A percentile compares a stretch with the other conserved stretches of the same genome.
Evolutionary conservation across 2,888 invertebrate species (phyloP).

Genomic region (Hermaeophaga mercurialis): DNA sequence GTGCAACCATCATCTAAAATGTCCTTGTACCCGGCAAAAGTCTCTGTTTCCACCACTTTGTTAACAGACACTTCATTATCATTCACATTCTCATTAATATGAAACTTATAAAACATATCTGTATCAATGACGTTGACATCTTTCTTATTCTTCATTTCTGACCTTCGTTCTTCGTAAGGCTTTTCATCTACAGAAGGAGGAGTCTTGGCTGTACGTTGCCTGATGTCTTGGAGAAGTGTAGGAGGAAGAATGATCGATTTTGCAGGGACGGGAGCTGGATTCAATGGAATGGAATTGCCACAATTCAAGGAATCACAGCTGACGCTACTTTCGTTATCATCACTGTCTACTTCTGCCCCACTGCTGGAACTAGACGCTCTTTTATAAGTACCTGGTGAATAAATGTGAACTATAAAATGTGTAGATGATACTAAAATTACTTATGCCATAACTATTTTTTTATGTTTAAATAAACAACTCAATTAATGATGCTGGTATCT

Average conservation of each 20-base stretch:
- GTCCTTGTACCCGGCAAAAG: slow-evolving; percentile 82
- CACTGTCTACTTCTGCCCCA: slow-evolving; percentile 70
- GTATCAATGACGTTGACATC: slow-evolving; percentile 62
- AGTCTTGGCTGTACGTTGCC: slow-evolving; percentile 59
- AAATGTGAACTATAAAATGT: neutral
- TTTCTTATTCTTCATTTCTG: slow-evolving; percentile 56
- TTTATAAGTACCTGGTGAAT: slow-evolving; percentile 54
- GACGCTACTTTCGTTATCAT: slow-evolving; percentile 76
- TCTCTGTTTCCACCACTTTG: slow-evolving; percentile 60
- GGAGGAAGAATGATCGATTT: slow-evolving; percentile 62
- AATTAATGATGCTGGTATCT: too few relatives aligned
- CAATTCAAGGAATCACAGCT: slow-evolving; percentile 84
- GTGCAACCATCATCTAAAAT: slow-evolving; percentile 68
- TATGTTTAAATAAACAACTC: too few relatives aligned
- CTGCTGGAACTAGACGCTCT: slow-evolving; percentile 61
- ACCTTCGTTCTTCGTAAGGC: slow-evolving; percentile 69
- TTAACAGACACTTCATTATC: slow-evolving; percentile 58
- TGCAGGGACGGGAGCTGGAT: slow-evolving; percentile 30
- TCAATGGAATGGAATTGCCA: slow-evolving; percentile 61
- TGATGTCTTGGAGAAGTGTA: slow-evolving; percentile 71
- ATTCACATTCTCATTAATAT: slow-evolving; percentile 79
- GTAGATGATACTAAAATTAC: too few relatives aligned
- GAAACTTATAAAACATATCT: slow-evolving; percentile 82
- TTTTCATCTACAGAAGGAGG: slow-evolving; percentile 64
- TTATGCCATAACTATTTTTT: too few relatives aligned